Evolutionary conservation across 2,113 vertebrate genomes (phyloP), one percentile per base, ranked within the genome.

Genomic region (Xiphophorus hellerii): DNA sequence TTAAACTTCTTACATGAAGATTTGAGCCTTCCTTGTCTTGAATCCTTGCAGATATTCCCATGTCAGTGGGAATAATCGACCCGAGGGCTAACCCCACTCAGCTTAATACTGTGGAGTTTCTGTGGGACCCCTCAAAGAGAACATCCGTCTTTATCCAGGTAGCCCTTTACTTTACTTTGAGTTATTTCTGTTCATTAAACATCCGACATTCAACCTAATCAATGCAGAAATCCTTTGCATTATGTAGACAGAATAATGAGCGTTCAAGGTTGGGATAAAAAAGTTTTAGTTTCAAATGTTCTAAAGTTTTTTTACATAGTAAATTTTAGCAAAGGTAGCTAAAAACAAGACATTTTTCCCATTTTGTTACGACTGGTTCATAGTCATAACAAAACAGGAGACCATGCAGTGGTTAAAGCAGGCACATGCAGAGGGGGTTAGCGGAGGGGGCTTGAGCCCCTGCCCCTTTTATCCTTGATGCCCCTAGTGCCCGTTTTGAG

Each of bases 141-240:
- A 99, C 97, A 0, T 99, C 97, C 0, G 97, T 98, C 73, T 99
- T 99, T 85, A 99, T 99, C 92, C 98, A 99, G 96, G 98, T 99
- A 93, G 88, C 75, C 35, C 35, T 35, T 35, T 35, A 35, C 35
- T 37, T 11, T 37, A 37, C 35, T 37, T 37, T 73, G 30, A 75
- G 65, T 74, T 15, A 30, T 35, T 79, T 67, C 71, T 35, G 65
- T 31, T 63, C 8, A 69, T 78, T 28, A 54, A 73, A 75, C 39
- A 25, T 69, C 0, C 25, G 0, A 30, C 61, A 76, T 17, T 73
- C n/a, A 71, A 66, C 63, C 27, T 20, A 71, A 42, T 65, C 54
- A 0, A 0, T 73, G 27, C 39, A 74, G 1, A 28, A 17, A 13
- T 10, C 20, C 51, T 51, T 66, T 28, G 20, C 29, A 54, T 81